Evolutionary conservation across 2,797 vertebrate genomes (phyloP).

Genomic region (Argya squamiceps): DNA sequence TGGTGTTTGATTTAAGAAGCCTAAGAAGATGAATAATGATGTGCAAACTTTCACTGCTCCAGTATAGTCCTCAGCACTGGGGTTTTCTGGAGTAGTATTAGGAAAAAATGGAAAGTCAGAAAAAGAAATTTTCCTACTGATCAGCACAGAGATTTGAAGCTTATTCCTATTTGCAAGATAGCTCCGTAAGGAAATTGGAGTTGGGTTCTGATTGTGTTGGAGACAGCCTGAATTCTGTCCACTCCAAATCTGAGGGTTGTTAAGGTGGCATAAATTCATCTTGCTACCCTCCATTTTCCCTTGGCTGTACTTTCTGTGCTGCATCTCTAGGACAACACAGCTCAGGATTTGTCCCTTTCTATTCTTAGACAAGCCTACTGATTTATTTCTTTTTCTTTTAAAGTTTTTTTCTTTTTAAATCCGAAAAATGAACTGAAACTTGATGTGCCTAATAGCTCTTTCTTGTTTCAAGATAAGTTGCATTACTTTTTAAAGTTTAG

Average conservation of each 20-base stretch:
- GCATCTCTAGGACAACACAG: conserved; percentile 15
- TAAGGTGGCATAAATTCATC: not conserved
- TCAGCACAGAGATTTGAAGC: not conserved
- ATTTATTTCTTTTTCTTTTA: not conserved
- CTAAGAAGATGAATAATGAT: not conserved
- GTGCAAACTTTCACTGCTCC: not conserved
- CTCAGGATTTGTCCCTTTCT: conserved; percentile 19
- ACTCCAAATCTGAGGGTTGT: not conserved
- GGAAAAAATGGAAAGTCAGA: not conserved
- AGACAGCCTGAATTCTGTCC: not conserved
- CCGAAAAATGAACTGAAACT: conserved; percentile 15
- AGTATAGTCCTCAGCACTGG: not conserved
- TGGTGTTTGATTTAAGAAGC: not conserved
- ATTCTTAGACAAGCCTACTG: conserved; percentile 28
- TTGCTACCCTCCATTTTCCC: not conserved
- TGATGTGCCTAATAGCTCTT: not conserved
- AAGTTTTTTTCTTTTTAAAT: not conserved
- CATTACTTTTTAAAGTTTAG: not conserved
- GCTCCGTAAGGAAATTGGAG: not conserved
- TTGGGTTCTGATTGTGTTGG: not conserved
- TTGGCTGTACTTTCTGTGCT: conserved; percentile 60
- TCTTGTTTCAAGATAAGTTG: not conserved
- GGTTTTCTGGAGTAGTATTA: not conserved
- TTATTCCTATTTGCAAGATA: not conserved
- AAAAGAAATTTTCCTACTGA: not conserved